phyloP scores from a whole-genome alignment of 2,888 invertebrate species.

The Acrocyrtus sp. region DNA sequence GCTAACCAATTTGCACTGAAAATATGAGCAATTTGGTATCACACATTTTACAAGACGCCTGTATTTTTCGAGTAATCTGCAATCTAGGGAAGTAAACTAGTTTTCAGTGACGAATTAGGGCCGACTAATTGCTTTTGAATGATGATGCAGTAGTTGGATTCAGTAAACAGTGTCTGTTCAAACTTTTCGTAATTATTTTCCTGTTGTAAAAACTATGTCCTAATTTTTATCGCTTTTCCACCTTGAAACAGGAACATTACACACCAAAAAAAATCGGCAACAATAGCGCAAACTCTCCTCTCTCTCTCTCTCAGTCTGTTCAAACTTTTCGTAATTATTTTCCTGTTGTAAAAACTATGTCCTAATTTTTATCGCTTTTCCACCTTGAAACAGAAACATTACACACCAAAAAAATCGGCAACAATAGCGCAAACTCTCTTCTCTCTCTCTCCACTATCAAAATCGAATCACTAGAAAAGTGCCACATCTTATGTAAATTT shows the following conservation, averaged over 20 bases:
- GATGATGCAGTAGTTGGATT: too few relatives aligned
- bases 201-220: background rate
- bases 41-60: too few relatives aligned
- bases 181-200: constrained; percentile 26
- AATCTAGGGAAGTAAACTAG: constrained; percentile 49
- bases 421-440: constrained; percentile 6
- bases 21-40: too few relatives aligned
- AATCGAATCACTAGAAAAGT: background rate
- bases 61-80: too few relatives aligned
- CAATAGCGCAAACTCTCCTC: constrained; percentile 8
- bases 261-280: constrained; percentile 3
- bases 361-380: background rate
- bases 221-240: background rate
- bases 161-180: too few relatives aligned
- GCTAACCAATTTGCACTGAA: constrained; percentile 6
- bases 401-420: constrained; percentile 1
- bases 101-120: constrained; percentile 57
- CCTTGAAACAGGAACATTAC: background rate
- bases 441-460: background rate
- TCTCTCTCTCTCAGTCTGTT: constrained; percentile 8
- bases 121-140: constrained; percentile 59
- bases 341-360: background rate
- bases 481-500: background rate
- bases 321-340: background rate
- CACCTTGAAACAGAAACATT: background rate